Percentiles rank a stretch among this genome's conserved stretches.
Conservation (phyloP, 2,113 vertebrate genomes). For the Cathartes aura region DNA sequence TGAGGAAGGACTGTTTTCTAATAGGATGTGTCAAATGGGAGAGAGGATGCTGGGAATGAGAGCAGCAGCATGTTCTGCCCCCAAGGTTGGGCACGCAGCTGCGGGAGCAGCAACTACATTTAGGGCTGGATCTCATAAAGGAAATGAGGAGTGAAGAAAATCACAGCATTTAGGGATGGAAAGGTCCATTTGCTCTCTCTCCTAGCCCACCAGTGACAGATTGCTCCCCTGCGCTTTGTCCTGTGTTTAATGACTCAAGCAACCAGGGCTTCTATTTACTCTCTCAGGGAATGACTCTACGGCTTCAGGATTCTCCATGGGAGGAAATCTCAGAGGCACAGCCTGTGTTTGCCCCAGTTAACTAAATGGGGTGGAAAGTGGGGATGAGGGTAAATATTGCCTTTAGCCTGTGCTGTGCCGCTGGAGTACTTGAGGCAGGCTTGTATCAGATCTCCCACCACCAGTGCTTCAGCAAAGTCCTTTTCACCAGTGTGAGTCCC, state of each 20-base stretch:
- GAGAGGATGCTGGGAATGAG: background rate
- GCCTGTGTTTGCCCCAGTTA: background rate
- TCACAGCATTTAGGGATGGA: background rate
- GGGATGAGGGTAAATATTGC: background rate
- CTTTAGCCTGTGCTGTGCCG: background rate
- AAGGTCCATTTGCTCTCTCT: conserved; percentile 32
- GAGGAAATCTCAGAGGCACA: background rate
- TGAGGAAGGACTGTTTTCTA: background rate
- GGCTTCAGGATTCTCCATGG: background rate
- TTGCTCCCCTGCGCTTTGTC: background rate
- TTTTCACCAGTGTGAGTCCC: background rate
- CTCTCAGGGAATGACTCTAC: background rate
- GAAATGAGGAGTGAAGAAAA: conserved; percentile 50
- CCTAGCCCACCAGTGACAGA: conserved; percentile 1
- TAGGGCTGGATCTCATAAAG: background rate
- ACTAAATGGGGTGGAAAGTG: background rate
- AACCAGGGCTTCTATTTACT: background rate
- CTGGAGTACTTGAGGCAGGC: background rate
- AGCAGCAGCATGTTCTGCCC: background rate
- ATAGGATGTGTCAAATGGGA: background rate
- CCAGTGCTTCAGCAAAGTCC: background rate
- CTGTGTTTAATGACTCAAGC: conserved; percentile 27
- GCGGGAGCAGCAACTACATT: background rate
- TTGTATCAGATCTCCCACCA: background rate
- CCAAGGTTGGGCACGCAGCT: background rate